phyloP scores from a whole-genome alignment of 2,888 invertebrate genomes.

The Oligia strigilis region DNA sequence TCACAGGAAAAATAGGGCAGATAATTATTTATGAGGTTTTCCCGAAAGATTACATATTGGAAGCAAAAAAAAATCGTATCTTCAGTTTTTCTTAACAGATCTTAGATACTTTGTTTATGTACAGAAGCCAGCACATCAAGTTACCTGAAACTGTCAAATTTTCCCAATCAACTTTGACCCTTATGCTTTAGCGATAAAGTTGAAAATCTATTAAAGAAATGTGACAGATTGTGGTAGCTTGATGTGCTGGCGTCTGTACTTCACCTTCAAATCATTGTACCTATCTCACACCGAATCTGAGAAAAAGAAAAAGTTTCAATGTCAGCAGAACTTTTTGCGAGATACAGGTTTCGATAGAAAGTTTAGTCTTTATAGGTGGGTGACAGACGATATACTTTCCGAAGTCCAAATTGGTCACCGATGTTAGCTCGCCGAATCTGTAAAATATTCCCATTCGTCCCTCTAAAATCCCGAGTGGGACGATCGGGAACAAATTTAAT shows the following conservation, averaged over 20 bases:
- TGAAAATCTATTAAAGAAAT: too few relatives aligned
- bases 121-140: too few relatives aligned
- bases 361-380: background rate
- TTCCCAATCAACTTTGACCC: too few relatives aligned
- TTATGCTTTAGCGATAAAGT: too few relatives aligned
- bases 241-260: background rate
- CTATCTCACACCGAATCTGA: slow-evolving; percentile 17
- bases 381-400: background rate
- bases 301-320: background rate
- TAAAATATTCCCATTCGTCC: background rate
- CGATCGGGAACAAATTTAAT: too few relatives aligned
- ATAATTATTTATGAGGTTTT: slow-evolving; percentile 40
- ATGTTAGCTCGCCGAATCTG: background rate
- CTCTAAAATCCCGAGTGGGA: too few relatives aligned
- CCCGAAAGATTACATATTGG: slow-evolving; percentile 1
- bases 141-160: too few relatives aligned
- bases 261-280: slow-evolving; percentile 6
- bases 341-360: background rate
- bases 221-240: too few relatives aligned
- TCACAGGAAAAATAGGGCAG: slow-evolving; percentile 17
- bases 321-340: slow-evolving; percentile 5
- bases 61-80: slow-evolving; percentile 24
- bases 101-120: slow-evolving; percentile 31
- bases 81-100: slow-evolving; percentile 21
- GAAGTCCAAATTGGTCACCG: background rate